These are phyloP conservation scores for Julus scandinavius DNA, from an alignment of 2,888 invertebrate genomes.

Conservation along the genomic window DNA sequence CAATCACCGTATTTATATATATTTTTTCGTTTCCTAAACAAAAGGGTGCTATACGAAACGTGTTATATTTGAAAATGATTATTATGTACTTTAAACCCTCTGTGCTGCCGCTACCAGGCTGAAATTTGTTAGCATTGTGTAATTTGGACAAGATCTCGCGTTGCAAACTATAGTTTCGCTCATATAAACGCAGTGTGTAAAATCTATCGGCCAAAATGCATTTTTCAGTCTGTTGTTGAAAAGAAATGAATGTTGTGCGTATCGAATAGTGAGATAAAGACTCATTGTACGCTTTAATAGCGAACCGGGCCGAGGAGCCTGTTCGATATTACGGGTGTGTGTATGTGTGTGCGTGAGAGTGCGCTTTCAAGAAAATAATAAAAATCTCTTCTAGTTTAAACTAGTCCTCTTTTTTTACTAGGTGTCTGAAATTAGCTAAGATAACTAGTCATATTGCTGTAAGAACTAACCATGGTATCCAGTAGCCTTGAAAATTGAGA, in stretches of 20 bases:
- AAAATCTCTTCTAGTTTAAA: slow-evolving; percentile 45
- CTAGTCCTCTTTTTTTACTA: not conserved
- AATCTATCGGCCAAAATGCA: not conserved
- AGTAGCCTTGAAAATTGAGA: too few species aligned
- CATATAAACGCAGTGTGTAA: not conserved
- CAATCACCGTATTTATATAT: not conserved
- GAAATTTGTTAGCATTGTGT: not conserved
- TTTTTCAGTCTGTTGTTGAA: not conserved
- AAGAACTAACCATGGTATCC: too few species aligned
- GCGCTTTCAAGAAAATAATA: slow-evolving; percentile 43
- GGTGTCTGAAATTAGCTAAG: too few species aligned
- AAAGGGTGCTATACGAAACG: not conserved
- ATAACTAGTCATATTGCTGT: too few species aligned
- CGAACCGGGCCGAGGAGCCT: not conserved
- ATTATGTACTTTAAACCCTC: not conserved
- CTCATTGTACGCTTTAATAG: slow-evolving; percentile 2
- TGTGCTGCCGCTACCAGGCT: not conserved
- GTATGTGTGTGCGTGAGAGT: slow-evolving; percentile 24
- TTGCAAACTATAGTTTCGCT: not conserved
- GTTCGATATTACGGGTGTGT: slow-evolving; percentile 16
- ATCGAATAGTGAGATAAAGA: not conserved
- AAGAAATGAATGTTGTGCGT: slow-evolving; percentile 30
- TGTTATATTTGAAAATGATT: not conserved
- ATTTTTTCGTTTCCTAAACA: not conserved
- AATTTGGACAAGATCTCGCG: not conserved